Conservation (phyloP, 1,140 invertebrate species). For the Mya arenaria region DNA sequence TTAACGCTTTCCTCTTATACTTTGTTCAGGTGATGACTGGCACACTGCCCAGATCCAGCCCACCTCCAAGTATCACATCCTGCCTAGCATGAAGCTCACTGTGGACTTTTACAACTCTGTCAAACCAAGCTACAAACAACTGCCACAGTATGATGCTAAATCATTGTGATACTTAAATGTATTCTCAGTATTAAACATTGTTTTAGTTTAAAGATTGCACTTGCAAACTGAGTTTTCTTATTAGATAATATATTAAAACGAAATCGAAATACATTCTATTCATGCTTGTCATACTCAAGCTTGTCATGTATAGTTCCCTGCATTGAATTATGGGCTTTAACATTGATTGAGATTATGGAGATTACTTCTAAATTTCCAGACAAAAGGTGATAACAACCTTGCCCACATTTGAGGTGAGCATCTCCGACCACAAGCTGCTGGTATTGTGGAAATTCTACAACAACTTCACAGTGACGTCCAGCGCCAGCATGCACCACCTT, state of each 20-base stretch:
- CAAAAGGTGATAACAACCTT: slow-evolving; percentile 90
- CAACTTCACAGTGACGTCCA: slow-evolving; percentile 84
- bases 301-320: neutral
- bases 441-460: slow-evolving; percentile 87
- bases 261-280: too few species aligned
- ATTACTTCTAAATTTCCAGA: slow-evolving; percentile 81
- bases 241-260: too few species aligned
- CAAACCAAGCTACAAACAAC: slow-evolving; percentile 88
- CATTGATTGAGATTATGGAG: neutral
- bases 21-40: slow-evolving; percentile 87
- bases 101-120: slow-evolving; percentile 89
- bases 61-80: slow-evolving; percentile 89
- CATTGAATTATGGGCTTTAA: neutral
- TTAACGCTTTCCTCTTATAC: too few species aligned
- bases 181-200: too few species aligned
- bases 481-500: slow-evolving; percentile 70
- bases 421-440: slow-evolving; percentile 89
- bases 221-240: too few species aligned
- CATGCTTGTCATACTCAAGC: too few species aligned
- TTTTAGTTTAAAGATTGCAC: too few species aligned
- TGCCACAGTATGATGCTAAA: slow-evolving; percentile 85
- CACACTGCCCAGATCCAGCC: slow-evolving; percentile 86
- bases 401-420: slow-evolving; percentile 88
- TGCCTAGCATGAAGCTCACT: slow-evolving; percentile 88
- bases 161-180: too few species aligned